These are phyloP conservation scores for Drosophila limbata DNA, from an alignment of 2,888 invertebrate species.

Conservation along the genomic window DNA sequence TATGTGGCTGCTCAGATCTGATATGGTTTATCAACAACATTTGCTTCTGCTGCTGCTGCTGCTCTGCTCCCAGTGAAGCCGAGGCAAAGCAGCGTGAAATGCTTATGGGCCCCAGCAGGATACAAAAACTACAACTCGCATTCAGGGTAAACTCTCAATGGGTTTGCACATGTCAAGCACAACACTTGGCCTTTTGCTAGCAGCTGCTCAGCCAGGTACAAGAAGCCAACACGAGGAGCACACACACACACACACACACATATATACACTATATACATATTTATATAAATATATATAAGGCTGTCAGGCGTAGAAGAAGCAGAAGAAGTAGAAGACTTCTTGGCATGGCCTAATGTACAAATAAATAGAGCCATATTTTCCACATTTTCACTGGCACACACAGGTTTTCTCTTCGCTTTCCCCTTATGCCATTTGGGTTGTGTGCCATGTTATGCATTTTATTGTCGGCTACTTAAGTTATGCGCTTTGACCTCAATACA, in stretches of 20 bases:
- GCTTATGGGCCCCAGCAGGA: slow-evolving; percentile 62
- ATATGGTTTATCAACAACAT: slow-evolving; percentile 17
- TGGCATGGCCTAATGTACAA: slow-evolving; percentile 71
- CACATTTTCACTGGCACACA: slow-evolving; percentile 58
- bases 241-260: slow-evolving; percentile 9
- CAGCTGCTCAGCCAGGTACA: slow-evolving; percentile 64
- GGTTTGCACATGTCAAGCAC: slow-evolving; percentile 70
- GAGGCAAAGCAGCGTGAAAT: slow-evolving; percentile 66
- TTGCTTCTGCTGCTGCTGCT: slow-evolving; percentile 13
- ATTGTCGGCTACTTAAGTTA: slow-evolving; percentile 81
- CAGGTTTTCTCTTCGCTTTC: slow-evolving; percentile 49
- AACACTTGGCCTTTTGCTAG: slow-evolving; percentile 78
- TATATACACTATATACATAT: too few relatives aligned
- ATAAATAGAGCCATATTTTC: slow-evolving; percentile 77
- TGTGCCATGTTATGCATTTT: slow-evolving; percentile 75
- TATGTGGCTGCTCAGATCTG: background rate
- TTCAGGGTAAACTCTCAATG: slow-evolving; percentile 47
- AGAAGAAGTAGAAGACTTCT: slow-evolving; percentile 29
- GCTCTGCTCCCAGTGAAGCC: slow-evolving; percentile 16
- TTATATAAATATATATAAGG: slow-evolving; percentile 13
- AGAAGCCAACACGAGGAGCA: slow-evolving; percentile 10
- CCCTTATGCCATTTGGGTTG: slow-evolving; percentile 42
- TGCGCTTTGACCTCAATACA: slow-evolving; percentile 79
- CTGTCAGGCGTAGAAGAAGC: slow-evolving; percentile 32
- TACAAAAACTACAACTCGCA: slow-evolving; percentile 35